phyloP scores from a whole-genome alignment of 2,888 invertebrate species.

The Bibio marci region DNA sequence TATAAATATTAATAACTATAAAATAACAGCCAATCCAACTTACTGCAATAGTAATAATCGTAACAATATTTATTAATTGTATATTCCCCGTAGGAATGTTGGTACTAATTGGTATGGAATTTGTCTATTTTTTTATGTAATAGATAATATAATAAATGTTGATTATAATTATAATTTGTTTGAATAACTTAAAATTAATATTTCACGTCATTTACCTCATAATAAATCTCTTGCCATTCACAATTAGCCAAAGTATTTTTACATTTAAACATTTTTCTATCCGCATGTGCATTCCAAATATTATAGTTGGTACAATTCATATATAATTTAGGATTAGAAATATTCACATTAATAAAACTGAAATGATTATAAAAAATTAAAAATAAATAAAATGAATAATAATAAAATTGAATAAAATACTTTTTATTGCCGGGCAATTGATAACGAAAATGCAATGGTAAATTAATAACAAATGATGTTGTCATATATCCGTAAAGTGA shows the following conservation, averaged over 20 bases:
- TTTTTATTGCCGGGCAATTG: conserved; percentile 4
- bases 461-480: not conserved
- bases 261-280: no score
- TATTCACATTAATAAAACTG: conserved; percentile 1
- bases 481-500: not conserved
- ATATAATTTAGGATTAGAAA: conserved; percentile 1
- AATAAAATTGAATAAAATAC: no score
- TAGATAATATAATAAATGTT: no score
- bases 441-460: conserved; percentile 6
- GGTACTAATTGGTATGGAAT: not conserved
- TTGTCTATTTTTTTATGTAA: not conserved
- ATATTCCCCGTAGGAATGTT: conserved; percentile 3
- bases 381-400: not conserved
- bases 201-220: not conserved
- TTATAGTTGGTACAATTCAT: not conserved
- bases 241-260: not conserved
- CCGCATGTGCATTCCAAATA: no score
- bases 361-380: not conserved
- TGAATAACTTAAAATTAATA: not conserved
- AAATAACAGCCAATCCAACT: conserved; percentile 1
- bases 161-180: not conserved
- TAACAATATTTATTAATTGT: not conserved
- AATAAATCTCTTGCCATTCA: not conserved
- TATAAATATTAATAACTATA: no score
- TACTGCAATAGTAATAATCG: not conserved